These are phyloP conservation scores for Pangasius sanitwongsei DNA, from an alignment of 2,797 vertebrate species.

Conservation along the genomic window DNA sequence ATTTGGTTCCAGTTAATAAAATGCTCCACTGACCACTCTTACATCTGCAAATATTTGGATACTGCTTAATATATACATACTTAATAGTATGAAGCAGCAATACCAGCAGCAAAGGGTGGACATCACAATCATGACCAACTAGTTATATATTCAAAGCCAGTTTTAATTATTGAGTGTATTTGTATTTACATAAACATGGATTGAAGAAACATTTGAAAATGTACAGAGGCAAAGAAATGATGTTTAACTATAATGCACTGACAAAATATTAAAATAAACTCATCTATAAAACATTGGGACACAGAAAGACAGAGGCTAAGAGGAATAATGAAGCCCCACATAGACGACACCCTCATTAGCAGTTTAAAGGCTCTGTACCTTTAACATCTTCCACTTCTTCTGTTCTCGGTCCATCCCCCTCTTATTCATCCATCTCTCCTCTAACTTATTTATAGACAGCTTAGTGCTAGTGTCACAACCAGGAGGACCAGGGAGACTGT, in stretches of 20 bases:
- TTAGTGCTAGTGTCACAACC: not conserved
- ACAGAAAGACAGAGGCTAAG: not conserved
- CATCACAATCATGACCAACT: not conserved
- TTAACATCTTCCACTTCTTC: conserved; percentile 12
- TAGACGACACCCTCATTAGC: not conserved
- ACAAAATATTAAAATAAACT: not conserved
- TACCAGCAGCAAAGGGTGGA: not conserved
- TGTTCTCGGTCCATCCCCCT: not conserved
- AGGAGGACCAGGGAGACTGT: not conserved
- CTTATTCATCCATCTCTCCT: not conserved
- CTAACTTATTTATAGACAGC: conserved; percentile 5
- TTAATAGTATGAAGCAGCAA: too few relatives aligned
- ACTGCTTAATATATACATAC: too few relatives aligned
- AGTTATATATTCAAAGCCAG: not conserved
- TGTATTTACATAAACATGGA: not conserved
- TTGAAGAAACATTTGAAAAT: not conserved
- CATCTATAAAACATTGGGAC: not conserved
- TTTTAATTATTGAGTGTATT: not conserved
- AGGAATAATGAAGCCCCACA: not conserved
- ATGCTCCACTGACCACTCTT: not conserved
- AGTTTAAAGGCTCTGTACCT: conserved; percentile 11
- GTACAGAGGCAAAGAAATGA: not conserved
- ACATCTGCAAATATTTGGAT: not conserved
- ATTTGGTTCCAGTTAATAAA: not conserved
- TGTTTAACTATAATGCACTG: not conserved